phyloP scores from a whole-genome alignment of 2,113 vertebrate genomes.

The Syngnathoides biaculeatus region DNA sequence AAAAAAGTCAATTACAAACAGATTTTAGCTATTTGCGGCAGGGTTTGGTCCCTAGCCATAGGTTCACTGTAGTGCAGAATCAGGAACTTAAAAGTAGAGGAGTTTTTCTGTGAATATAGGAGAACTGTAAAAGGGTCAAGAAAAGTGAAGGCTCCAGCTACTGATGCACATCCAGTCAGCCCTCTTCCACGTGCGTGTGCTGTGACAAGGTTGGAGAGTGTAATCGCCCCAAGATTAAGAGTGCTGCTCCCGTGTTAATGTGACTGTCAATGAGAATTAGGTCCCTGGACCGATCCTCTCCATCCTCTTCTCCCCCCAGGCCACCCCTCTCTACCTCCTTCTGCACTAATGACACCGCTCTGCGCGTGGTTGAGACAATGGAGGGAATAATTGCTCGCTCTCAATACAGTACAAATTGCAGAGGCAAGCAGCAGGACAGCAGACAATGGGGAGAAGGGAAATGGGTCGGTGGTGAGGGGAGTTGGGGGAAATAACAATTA shows the following conservation, averaged over 20 bases:
- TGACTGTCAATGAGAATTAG: slow-evolving; percentile 76
- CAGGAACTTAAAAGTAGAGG: neutral
- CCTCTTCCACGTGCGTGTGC: slow-evolving; percentile 38
- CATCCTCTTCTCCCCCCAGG: slow-evolving; percentile 12
- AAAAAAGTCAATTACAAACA: neutral
- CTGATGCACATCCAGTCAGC: neutral
- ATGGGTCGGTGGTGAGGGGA: neutral
- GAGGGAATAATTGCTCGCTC: slow-evolving; percentile 60
- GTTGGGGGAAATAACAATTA: slow-evolving; percentile 64
- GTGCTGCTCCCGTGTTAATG: slow-evolving; percentile 71
- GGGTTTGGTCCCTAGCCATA: too few relatives aligned
- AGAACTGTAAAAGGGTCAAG: slow-evolving; percentile 13
- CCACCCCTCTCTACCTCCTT: slow-evolving; percentile 21
- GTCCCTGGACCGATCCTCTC: slow-evolving; percentile 49
- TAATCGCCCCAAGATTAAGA: slow-evolving; percentile 73
- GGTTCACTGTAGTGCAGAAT: too few relatives aligned
- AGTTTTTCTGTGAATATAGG: neutral
- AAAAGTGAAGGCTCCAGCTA: slow-evolving; percentile 35
- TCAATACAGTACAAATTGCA: slow-evolving; percentile 61
- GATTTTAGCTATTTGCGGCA: neutral
- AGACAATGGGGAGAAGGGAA: slow-evolving; percentile 1
- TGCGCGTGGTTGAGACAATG: slow-evolving; percentile 53
- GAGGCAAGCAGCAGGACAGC: slow-evolving; percentile 35
- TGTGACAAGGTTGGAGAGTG: slow-evolving; percentile 47
- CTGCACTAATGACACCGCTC: slow-evolving; percentile 60